Conservation (phyloP, 2,797 vertebrate species). For the Florisuga fusca region DNA sequence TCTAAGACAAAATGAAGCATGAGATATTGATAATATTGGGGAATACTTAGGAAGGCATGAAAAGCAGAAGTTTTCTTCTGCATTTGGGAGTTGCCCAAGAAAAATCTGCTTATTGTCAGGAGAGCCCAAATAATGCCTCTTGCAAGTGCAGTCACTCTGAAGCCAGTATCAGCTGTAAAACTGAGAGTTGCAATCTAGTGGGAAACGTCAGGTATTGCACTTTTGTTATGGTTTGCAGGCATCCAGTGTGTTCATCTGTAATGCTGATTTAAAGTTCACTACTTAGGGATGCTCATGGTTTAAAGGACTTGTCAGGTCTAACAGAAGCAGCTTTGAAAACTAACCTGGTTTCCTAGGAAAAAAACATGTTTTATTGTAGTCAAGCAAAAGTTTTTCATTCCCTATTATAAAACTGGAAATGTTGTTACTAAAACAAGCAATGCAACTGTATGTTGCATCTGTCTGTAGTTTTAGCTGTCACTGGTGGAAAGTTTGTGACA, state of each 20-base stretch:
- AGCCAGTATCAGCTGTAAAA: not conserved
- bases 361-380: not conserved
- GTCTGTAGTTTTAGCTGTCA: not conserved
- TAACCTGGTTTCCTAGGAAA: not conserved
- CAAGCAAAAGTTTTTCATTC: not conserved
- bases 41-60: not conserved
- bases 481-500: not conserved
- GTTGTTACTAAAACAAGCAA: not conserved
- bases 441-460: fast-evolving
- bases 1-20: not conserved
- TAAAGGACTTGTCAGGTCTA: not conserved
- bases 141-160: not conserved
- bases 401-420: not conserved
- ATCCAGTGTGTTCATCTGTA: not conserved
- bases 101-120: not conserved
- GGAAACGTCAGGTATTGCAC: not conserved
- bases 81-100: not conserved
- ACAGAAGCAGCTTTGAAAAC: not conserved
- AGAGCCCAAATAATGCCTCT: not conserved
- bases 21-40: not conserved
- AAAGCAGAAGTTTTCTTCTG: not conserved
- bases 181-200: not conserved
- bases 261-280: not conserved
- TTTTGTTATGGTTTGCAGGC: not conserved
- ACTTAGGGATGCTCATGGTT: not conserved